Evolutionary conservation across 1,140 invertebrate genomes (phyloP).

Genomic region (Drosophila paulistorum): DNA sequence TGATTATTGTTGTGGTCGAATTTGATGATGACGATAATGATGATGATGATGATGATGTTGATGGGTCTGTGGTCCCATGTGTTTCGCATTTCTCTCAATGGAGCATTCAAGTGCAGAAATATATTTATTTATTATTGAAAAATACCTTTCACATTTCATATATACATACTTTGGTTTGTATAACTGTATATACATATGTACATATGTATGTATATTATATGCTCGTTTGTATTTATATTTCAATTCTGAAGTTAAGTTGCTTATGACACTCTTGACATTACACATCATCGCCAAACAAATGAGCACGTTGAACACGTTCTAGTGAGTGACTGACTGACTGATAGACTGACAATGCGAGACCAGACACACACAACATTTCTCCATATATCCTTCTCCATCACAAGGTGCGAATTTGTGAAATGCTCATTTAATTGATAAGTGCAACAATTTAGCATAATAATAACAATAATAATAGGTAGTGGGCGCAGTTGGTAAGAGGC

Average conservation of each 20-base stretch:
- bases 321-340: background rate
- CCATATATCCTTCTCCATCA: conserved; percentile 1
- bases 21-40: background rate
- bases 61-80: conserved; percentile 10
- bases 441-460: too few species aligned
- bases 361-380: too few species aligned
- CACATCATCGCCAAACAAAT: conserved; percentile 7
- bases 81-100: conserved; percentile 21
- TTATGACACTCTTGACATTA: conserved; percentile 14
- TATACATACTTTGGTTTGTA: background rate
- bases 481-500: background rate
- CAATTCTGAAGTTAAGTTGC: conserved; percentile 1
- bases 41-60: background rate
- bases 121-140: conserved; percentile 21
- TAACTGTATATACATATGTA: background rate
- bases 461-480: too few species aligned
- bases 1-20: conserved; percentile 16
- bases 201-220: background rate
- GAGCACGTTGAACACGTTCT: conserved; percentile 9
- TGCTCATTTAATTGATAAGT: conserved; percentile 11
- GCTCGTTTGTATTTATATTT: conserved; percentile 6
- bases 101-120: conserved; percentile 17
- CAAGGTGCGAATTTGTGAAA: conserved; percentile 8
- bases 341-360: background rate
- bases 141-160: conserved; percentile 13